These are phyloP conservation scores for Eptesicus fuscus DNA, from an alignment of 2,113 vertebrate species.

Conservation along the genomic window DNA sequence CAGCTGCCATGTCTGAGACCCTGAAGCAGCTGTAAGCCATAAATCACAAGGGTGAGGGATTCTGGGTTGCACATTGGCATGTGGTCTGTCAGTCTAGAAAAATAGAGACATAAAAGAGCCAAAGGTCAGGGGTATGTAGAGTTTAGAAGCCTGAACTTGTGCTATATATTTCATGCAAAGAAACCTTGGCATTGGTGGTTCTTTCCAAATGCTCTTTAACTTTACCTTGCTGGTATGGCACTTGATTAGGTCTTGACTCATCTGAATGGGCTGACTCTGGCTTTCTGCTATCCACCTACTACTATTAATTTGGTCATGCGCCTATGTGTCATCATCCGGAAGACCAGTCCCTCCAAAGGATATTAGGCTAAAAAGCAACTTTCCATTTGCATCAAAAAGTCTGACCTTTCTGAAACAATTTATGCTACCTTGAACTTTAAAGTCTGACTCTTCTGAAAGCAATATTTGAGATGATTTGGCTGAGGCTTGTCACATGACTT, in stretches of 20 bases:
- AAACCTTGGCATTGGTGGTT: conserved; percentile 58
- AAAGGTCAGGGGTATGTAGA: conserved; percentile 87
- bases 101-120: conserved; percentile 95
- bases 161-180: conserved; percentile 77
- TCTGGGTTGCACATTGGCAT: conserved; percentile 88
- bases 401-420: not conserved
- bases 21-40: conserved; percentile 92
- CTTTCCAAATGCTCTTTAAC: conserved; percentile 63
- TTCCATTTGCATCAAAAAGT: not conserved
- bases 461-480: not conserved
- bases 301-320: conserved; percentile 35
- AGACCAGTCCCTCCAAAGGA: not conserved
- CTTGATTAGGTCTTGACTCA: not conserved
- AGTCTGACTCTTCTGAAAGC: not conserved
- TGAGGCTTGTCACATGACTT: not conserved
- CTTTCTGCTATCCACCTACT: conserved; percentile 49
- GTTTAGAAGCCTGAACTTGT: conserved; percentile 77
- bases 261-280: not conserved
- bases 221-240: conserved; percentile 10
- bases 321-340: not conserved
- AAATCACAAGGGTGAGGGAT: conserved; percentile 91
- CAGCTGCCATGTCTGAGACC: conserved; percentile 89
- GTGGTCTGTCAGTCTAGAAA: conserved; percentile 92
- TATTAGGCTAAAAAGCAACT: not conserved
- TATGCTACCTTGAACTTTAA: not conserved